Evolutionary conservation across 1,140 invertebrate species (phyloP).

Genomic region (Papilio glaucus): DNA sequence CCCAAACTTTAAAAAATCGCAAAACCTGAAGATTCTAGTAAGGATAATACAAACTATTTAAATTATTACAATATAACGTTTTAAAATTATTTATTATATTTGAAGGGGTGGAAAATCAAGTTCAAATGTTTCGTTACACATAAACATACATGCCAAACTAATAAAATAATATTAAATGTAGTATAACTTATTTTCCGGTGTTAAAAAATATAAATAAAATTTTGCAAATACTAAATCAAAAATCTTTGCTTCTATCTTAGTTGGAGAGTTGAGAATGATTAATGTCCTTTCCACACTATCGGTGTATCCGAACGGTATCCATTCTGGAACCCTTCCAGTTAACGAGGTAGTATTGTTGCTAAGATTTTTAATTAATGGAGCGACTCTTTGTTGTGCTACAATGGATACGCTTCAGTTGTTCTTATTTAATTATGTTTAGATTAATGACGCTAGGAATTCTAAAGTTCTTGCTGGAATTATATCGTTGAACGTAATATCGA

Average conservation of each 20-base stretch:
- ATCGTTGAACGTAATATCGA: not conserved
- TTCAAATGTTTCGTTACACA: too few species aligned
- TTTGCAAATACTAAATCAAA: not conserved
- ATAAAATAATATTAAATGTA: too few species aligned
- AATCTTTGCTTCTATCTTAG: slow-evolving; percentile 7
- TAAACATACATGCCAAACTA: too few species aligned
- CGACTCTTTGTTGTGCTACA: slow-evolving; percentile 28
- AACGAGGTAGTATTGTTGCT: slow-evolving; percentile 51
- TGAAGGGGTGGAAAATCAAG: too few species aligned
- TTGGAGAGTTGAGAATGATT: slow-evolving; percentile 30
- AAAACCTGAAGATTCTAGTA: too few species aligned
- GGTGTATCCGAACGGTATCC: slow-evolving; percentile 30
- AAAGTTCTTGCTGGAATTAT: not conserved
- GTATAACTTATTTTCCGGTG: not conserved
- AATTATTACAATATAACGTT: too few species aligned
- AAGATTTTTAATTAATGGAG: slow-evolving; percentile 50
- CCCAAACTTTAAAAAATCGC: too few species aligned
- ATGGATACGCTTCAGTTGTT: slow-evolving; percentile 9
- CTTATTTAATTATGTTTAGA: slow-evolving; percentile 33
- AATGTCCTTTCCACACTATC: slow-evolving; percentile 33
- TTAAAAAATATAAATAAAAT: not conserved
- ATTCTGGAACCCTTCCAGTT: slow-evolving; percentile 55
- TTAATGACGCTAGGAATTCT: slow-evolving; percentile 23
- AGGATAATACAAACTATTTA: too few species aligned
- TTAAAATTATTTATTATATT: too few species aligned